Evolutionary conservation across 1,140 invertebrate species (phyloP).

Genomic region (Diorhabda sublineata): DNA sequence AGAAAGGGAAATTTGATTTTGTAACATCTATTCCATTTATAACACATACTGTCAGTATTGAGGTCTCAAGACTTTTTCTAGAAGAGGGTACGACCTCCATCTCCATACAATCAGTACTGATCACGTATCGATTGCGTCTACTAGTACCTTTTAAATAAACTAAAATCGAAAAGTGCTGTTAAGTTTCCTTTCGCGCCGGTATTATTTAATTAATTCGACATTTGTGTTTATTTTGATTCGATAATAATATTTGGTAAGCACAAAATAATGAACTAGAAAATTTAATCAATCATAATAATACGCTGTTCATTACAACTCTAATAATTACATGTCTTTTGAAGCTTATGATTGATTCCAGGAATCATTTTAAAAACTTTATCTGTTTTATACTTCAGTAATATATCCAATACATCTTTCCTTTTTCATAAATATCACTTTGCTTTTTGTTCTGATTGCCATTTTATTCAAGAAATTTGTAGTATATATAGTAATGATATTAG

Average conservation of each 20-base stretch:
- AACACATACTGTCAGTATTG: conserved; percentile 6
- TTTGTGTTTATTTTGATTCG: too few relatives aligned
- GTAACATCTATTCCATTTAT: neutral
- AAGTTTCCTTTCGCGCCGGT: neutral
- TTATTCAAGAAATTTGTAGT: too few relatives aligned
- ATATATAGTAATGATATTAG: too few relatives aligned
- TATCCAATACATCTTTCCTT: too few relatives aligned
- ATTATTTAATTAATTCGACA: neutral
- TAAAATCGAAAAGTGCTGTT: neutral
- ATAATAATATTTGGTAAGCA: conserved; percentile 3
- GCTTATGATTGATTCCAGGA: too few relatives aligned
- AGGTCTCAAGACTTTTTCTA: conserved; percentile 22
- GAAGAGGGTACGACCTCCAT: conserved; percentile 26
- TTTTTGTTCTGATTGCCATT: too few relatives aligned
- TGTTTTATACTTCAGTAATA: too few relatives aligned
- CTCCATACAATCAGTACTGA: conserved; percentile 24
- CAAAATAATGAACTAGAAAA: neutral
- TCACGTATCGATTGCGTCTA: conserved; percentile 21
- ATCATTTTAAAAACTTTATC: too few relatives aligned
- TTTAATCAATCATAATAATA: too few relatives aligned
- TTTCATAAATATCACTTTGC: too few relatives aligned
- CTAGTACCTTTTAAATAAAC: conserved; percentile 6
- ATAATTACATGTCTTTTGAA: too few relatives aligned
- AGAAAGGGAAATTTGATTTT: neutral
- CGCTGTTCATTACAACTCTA: too few relatives aligned